Conservation (phyloP, 2,888 invertebrate genomes). For the Tenodera sinensis region DNA sequence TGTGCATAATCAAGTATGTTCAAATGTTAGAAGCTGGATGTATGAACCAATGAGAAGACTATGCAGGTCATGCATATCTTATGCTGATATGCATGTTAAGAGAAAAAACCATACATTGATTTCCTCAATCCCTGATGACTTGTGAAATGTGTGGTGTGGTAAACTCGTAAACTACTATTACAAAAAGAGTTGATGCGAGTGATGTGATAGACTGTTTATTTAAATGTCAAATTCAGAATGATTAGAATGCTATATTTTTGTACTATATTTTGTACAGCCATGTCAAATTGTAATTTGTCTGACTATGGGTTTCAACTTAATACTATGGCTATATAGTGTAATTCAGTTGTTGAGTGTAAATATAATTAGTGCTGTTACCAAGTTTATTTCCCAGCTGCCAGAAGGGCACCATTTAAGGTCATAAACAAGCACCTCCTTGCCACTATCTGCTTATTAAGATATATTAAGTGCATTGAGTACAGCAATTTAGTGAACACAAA, state of each 20-base stretch:
- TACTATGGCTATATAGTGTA: too few species aligned
- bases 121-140: neutral
- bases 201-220: too few species aligned
- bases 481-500: too few species aligned
- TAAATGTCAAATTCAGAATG: neutral
- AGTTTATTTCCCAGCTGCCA: too few species aligned
- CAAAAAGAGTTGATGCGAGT: neutral
- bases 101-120: neutral
- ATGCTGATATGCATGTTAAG: neutral
- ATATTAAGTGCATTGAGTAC: too few species aligned
- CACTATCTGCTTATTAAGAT: too few species aligned
- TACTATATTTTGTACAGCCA: neutral
- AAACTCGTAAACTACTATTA: neutral
- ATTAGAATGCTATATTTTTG: neutral
- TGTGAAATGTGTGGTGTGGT: neutral
- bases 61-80: neutral
- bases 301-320: neutral
- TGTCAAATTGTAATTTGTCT: neutral
- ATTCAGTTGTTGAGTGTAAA: too few species aligned
- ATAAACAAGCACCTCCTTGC: too few species aligned
- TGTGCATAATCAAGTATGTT: neutral
- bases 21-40: neutral
- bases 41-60: neutral
- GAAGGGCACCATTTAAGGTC: too few species aligned
- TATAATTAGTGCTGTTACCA: too few species aligned